A percentile compares a stretch with the other conserved stretches of the same genome.
Conservation (phyloP, 1,140 invertebrate genomes). For the Phortica variegata region DNA sequence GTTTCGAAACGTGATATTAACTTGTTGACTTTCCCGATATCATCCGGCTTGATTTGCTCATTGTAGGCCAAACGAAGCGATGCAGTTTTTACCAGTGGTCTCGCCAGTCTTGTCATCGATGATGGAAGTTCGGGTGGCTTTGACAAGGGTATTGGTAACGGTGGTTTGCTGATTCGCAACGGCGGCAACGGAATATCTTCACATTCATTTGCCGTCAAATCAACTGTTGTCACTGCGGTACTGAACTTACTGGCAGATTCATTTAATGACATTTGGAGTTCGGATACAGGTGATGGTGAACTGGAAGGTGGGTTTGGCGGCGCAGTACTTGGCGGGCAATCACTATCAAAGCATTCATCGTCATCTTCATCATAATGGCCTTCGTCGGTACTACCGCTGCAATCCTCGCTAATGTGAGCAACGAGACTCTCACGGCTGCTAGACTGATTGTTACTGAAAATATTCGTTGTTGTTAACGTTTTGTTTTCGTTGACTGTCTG, state of each 20-base stretch:
- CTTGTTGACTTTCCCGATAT: slow-evolving; percentile 51
- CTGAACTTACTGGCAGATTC: neutral
- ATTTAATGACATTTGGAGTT: slow-evolving; percentile 33
- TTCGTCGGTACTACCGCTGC: slow-evolving; percentile 16
- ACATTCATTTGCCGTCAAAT: too few species aligned
- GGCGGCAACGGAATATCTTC: slow-evolving; percentile 33
- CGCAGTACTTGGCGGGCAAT: slow-evolving; percentile 24
- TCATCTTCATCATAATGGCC: neutral
- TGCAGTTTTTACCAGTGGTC: slow-evolving; percentile 47
- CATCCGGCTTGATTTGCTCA: slow-evolving; percentile 39
- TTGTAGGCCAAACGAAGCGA: slow-evolving; percentile 46
- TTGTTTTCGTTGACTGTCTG: too few species aligned
- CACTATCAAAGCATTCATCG: neutral
- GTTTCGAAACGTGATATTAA: slow-evolving; percentile 43
- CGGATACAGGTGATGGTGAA: slow-evolving; percentile 36
- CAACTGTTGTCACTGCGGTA: neutral
- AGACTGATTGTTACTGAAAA: too few species aligned
- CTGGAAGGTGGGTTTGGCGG: slow-evolving; percentile 6
- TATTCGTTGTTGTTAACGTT: too few species aligned
- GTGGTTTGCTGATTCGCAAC: slow-evolving; percentile 27
- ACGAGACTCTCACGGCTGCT: slow-evolving; percentile 41
- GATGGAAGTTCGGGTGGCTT: neutral
- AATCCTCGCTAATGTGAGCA: slow-evolving; percentile 28
- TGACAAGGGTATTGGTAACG: slow-evolving; percentile 6
- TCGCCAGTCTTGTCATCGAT: slow-evolving; percentile 36